Percentiles rank a stretch among this genome's conserved stretches.
Evolutionary conservation across 2,113 vertebrate genomes (phyloP).

Genomic region (Pseudonaja textilis): DNA sequence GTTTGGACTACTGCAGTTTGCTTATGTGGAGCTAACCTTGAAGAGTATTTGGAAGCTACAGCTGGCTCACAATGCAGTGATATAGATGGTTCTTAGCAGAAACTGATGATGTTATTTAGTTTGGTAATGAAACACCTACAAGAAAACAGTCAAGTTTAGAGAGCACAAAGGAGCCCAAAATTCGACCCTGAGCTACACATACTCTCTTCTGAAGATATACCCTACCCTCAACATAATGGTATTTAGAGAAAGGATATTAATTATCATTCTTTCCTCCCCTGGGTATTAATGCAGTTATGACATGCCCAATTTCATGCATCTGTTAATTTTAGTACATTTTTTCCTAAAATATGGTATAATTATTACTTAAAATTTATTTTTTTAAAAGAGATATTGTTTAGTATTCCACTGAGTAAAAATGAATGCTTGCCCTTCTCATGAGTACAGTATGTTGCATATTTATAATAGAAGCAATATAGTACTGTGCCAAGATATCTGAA

Average conservation of each 20-base stretch:
- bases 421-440: constrained; percentile 44
- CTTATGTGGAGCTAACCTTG: not conserved
- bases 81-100: not conserved
- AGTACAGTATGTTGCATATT: constrained; percentile 45
- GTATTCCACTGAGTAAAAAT: constrained; percentile 29
- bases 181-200: not conserved
- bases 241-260: not conserved
- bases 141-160: not conserved
- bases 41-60: not conserved
- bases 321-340: not conserved
- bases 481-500: constrained; percentile 61
- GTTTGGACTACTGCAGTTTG: not conserved
- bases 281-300: not conserved
- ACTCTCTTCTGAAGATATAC: not conserved
- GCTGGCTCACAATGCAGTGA: not conserved
- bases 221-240: not conserved
- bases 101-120: not conserved
- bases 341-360: constrained; percentile 9
- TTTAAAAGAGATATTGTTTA: constrained; percentile 17
- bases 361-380: not conserved
- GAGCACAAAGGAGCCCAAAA: not conserved
- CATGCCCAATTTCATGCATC: not conserved
- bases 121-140: not conserved
- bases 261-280: not conserved
- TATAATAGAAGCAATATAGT: constrained; percentile 50